phyloP scores from a whole-genome alignment of 2,888 invertebrate species.

The Busseola fusca region DNA sequence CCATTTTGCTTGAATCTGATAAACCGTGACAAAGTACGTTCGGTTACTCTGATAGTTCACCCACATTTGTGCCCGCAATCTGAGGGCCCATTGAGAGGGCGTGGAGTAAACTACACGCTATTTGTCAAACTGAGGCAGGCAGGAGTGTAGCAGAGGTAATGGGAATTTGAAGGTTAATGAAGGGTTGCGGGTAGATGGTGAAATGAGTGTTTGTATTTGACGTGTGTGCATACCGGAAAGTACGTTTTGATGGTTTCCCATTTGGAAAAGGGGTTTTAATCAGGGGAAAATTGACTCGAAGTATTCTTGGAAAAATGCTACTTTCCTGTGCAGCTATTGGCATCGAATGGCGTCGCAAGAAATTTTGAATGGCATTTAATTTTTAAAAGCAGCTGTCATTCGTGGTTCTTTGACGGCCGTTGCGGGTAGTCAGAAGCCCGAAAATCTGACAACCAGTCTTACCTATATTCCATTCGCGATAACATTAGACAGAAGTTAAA shows the following conservation, averaged over 20 bases:
- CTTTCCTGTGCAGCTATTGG: neutral
- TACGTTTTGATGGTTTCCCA: neutral
- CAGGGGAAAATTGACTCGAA: neutral
- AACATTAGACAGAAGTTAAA: too few relatives aligned
- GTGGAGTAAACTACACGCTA: slow-evolving; percentile 34
- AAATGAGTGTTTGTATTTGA: slow-evolving; percentile 21
- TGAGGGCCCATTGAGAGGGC: slow-evolving; percentile 27
- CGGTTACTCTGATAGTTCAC: slow-evolving; percentile 42
- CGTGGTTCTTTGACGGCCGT: too few relatives aligned
- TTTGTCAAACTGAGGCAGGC: slow-evolving; percentile 35
- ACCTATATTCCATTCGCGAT: too few relatives aligned
- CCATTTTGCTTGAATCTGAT: slow-evolving; percentile 45
- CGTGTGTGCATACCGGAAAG: slow-evolving; percentile 2
- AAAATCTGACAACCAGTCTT: too few relatives aligned
- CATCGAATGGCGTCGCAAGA: neutral
- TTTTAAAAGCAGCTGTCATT: too few relatives aligned
- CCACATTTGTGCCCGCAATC: slow-evolving; percentile 43
- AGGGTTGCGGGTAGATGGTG: neutral
- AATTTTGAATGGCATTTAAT: too few relatives aligned
- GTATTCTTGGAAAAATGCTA: neutral
- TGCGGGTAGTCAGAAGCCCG: too few relatives aligned
- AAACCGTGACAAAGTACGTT: slow-evolving; percentile 45
- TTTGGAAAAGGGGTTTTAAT: neutral
- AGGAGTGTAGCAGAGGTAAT: slow-evolving; percentile 7
- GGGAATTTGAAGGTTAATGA: slow-evolving; percentile 27